These are phyloP conservation scores for Phataginus tetradactyla DNA, from an alignment of 2,797 vertebrate species.

Conservation along the genomic window DNA sequence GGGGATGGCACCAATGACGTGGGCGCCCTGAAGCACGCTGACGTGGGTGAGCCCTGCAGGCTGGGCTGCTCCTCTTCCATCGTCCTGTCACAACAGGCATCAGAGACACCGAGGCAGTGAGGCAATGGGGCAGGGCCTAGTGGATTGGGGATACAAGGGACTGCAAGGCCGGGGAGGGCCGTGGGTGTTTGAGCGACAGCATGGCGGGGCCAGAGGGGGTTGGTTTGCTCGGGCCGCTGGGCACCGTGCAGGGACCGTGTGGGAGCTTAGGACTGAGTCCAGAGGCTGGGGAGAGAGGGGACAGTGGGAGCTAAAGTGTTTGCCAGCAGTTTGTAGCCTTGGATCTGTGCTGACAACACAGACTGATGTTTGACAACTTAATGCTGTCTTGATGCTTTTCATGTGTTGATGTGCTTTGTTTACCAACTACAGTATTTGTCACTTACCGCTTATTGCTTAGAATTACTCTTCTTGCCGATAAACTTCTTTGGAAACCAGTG, in stretches of 20 bases:
- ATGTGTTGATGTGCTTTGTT: background rate
- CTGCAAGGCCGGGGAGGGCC: background rate
- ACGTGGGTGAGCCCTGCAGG: conserved; percentile 91
- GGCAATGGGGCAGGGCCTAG: background rate
- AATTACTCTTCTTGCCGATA: no score
- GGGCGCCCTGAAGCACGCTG: conserved; percentile 96
- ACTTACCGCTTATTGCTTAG: background rate
- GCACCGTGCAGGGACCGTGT: background rate
- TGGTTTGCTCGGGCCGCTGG: background rate
- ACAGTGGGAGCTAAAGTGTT: background rate
- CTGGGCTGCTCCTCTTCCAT: rapidly evolving
- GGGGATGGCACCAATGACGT: conserved; percentile 99
- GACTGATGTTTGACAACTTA: background rate
- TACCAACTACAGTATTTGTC: background rate
- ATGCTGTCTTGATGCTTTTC: background rate
- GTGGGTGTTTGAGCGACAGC: rapidly evolving
- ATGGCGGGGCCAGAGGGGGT: background rate
- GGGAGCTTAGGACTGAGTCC: background rate
- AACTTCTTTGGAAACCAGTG: background rate
- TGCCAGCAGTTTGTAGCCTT: background rate
- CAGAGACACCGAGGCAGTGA: background rate
- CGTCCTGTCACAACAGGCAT: rapidly evolving
- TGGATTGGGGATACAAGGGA: background rate
- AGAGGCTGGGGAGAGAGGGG: background rate
- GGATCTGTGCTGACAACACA: background rate